Conservation (phyloP, 2,113 vertebrate genomes). For the Bufo gargarizans region DNA sequence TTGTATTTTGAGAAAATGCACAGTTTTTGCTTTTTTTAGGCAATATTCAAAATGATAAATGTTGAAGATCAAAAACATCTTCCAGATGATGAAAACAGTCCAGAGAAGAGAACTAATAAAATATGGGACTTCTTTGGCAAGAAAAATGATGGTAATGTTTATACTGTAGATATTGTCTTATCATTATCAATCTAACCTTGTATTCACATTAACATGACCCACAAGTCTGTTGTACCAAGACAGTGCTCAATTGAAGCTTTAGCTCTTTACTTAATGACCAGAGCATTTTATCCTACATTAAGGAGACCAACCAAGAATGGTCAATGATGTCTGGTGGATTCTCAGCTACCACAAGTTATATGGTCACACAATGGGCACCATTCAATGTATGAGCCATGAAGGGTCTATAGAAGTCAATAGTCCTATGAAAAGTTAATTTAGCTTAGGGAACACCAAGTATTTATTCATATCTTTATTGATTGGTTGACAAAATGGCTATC, state of each 20-base stretch:
- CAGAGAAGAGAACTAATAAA: constrained; percentile 84
- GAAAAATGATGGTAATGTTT: constrained; percentile 80
- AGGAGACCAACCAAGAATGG: neutral
- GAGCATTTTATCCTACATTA: neutral
- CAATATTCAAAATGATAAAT: constrained; percentile 91
- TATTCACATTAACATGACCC: too few relatives aligned
- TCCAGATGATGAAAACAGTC: constrained; percentile 83
- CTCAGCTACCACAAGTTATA: neutral
- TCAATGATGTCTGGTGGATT: neutral
- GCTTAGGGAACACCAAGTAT: neutral
- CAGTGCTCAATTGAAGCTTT: neutral
- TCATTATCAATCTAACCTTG: too few relatives aligned
- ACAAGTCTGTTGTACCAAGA: too few relatives aligned
- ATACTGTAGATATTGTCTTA: neutral
- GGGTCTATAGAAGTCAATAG: too few relatives aligned
- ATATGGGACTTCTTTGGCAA: constrained; percentile 87
- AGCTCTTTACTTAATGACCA: neutral
- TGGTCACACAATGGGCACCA: too few relatives aligned
- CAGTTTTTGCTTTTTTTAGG: constrained; percentile 65
- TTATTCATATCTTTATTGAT: neutral
- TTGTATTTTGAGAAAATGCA: neutral
- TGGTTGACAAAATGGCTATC: neutral
- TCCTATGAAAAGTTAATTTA: too few relatives aligned
- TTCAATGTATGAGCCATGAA: too few relatives aligned
- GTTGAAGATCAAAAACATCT: constrained; percentile 76